A percentile compares a stretch with the other conserved stretches of the same genome.
phyloP scores from a whole-genome alignment of 1,140 invertebrate genomes.

The Drosophila repletoides region DNA sequence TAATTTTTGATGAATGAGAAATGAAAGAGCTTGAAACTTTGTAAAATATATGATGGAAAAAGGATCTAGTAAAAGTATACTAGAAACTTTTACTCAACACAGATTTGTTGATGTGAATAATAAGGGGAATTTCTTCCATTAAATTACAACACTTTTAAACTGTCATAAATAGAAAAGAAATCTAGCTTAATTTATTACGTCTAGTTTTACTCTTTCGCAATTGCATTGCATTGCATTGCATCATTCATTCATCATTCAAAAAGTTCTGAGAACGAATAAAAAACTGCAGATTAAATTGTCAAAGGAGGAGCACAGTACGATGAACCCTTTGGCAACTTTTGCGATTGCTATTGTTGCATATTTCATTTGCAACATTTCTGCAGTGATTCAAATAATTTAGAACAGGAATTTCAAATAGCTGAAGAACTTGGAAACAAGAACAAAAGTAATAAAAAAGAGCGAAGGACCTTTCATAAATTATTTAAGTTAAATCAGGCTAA shows the following conservation, averaged over 20 bases:
- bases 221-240: not conserved
- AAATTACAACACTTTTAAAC: no score
- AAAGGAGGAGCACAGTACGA: not conserved
- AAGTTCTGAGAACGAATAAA: not conserved
- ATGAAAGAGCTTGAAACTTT: no score
- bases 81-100: no score
- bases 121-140: no score
- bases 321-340: not conserved
- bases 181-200: no score
- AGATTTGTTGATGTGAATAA: no score
- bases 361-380: not conserved
- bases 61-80: no score
- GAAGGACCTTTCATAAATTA: slow-evolving; percentile 1
- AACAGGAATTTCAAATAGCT: not conserved
- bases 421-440: not conserved
- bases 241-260: no score
- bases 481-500: not conserved
- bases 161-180: no score
- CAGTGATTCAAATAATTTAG: not conserved
- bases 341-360: not conserved
- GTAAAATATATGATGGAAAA: no score
- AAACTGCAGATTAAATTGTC: not conserved
- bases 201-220: no score
- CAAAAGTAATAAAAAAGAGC: not conserved
- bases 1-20: no score